Conservation (phyloP, 2,113 vertebrate genomes). For the Hepsetus odoe region DNA sequence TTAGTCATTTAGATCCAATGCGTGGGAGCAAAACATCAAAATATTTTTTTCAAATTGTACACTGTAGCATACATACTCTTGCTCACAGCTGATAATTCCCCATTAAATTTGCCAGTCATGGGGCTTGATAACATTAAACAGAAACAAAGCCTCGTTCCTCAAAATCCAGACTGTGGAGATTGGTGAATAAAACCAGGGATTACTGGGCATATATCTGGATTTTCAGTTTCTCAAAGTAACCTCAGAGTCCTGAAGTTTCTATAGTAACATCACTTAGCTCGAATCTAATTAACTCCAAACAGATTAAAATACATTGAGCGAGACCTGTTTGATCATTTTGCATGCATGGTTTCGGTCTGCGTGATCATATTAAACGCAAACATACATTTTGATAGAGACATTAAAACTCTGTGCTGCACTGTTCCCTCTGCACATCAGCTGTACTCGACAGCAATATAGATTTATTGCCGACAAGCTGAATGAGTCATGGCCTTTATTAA, state of each 20-base stretch:
- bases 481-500: not conserved
- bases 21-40: no score
- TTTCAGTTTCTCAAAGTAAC: not conserved
- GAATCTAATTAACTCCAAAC: not conserved
- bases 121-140: not conserved
- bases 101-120: not conserved
- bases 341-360: not conserved
- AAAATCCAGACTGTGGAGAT: not conserved
- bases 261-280: not conserved
- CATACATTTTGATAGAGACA: not conserved
- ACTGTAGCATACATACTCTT: not conserved
- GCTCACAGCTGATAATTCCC: not conserved
- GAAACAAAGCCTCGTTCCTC: not conserved
- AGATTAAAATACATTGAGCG: not conserved
- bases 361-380: not conserved
- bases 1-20: no score
- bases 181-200: not conserved
- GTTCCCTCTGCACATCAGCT: not conserved
- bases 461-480: not conserved
- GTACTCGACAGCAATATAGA: not conserved
- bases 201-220: not conserved
- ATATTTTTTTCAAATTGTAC: not conserved
- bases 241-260: not conserved
- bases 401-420: not conserved
- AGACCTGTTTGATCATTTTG: not conserved